Evolutionary conservation across 2,113 vertebrate species (phyloP).

Genomic region (Bujurquina vittata): DNA sequence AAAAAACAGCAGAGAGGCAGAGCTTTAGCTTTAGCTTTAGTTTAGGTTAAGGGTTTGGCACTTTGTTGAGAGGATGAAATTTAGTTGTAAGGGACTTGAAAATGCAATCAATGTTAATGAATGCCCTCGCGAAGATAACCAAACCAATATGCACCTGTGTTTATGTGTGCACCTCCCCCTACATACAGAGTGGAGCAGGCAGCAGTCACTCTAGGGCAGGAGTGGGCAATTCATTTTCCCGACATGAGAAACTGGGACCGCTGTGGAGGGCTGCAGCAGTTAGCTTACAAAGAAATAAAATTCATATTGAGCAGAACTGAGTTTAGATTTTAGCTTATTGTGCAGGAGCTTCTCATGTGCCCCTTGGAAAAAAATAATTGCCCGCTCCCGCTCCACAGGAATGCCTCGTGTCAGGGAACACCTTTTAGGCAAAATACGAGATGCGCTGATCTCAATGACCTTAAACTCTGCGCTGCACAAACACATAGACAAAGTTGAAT

Average conservation of each 20-base stretch:
- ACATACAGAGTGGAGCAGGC: neutral
- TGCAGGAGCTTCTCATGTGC: neutral
- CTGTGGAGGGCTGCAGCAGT: neutral
- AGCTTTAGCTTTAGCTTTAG: neutral
- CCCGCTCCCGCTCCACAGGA: neutral
- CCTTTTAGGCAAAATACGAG: accelerated
- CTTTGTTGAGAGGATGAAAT: neutral
- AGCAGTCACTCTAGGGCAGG: neutral
- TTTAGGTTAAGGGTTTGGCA: neutral
- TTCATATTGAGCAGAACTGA: too few relatives aligned
- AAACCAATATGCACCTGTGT: neutral
- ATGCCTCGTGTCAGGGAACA: neutral
- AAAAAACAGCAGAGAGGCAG: neutral
- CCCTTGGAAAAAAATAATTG: neutral
- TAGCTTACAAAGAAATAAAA: too few relatives aligned
- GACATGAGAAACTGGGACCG: neutral
- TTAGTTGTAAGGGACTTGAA: neutral
- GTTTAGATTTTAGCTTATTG: too few relatives aligned
- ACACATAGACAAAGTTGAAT: slow-evolving; percentile 1
- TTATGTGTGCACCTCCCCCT: neutral
- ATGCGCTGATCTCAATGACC: neutral
- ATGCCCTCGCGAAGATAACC: neutral
- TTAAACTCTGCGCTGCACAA: neutral
- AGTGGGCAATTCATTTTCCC: neutral
- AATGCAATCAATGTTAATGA: accelerated